Conservation (phyloP, 2,113 vertebrate species). For the Romanogobio albipinnatus region DNA sequence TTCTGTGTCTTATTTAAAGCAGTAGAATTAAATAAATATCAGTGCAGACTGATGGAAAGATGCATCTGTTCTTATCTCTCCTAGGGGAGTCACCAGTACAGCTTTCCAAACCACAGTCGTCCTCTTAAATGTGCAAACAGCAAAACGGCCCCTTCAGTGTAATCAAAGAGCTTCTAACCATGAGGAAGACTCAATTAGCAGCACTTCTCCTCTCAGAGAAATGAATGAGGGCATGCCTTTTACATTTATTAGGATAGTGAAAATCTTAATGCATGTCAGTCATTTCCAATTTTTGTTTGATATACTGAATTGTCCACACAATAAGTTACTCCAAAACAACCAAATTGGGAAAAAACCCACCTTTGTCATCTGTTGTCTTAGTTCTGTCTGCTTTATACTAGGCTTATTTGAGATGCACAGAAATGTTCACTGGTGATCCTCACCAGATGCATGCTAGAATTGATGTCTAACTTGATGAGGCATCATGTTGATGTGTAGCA, state of each 20-base stretch:
- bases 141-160: constrained; percentile 16
- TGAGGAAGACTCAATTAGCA: constrained; percentile 33
- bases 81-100: constrained; percentile 50
- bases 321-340: background rate
- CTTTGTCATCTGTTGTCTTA: background rate
- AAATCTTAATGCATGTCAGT: background rate
- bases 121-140: constrained; percentile 41
- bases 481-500: background rate
- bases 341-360: background rate
- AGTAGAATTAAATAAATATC: constrained; percentile 27
- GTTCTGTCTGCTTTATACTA: background rate
- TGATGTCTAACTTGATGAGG: background rate
- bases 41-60: constrained; percentile 56
- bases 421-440: background rate
- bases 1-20: constrained; percentile 22
- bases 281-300: background rate
- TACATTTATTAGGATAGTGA: background rate
- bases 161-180: constrained; percentile 36
- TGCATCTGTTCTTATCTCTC: constrained; percentile 54
- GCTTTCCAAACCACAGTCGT: constrained; percentile 42
- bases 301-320: background rate
- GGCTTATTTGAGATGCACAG: background rate
- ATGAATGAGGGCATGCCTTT: constrained; percentile 19
- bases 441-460: background rate
- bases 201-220: background rate